Base-by-base conservation (phyloP, 53 echinoderm and acorn worm species). In the Holothuria leucospilota region DNA sequence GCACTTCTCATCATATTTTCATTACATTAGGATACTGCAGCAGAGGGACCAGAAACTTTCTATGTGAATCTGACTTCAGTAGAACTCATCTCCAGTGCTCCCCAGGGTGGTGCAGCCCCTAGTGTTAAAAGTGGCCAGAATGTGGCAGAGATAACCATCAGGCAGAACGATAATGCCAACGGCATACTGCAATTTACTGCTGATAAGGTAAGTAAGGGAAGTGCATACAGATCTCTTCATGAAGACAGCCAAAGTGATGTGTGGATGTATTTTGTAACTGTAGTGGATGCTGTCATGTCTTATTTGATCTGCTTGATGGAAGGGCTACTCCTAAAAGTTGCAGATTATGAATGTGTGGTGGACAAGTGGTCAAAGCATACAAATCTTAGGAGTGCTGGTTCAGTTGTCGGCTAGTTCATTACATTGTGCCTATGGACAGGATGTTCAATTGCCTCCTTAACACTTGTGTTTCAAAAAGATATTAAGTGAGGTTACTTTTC, bases 41-140 rank as follows among this genome's bases (percentile, higher is more conserved):
- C 99, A 39, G 99, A 99, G 85, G 99, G 99, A 11, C 94, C 95
- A 34, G 99, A 99, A 84, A 93, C 93, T 0, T 99, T 99, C 92
- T 89, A 91, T 68, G 99, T 99, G 38, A 99, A 99, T 81, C 39
- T 99, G 84, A 95, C 94, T 20, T 90, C 92, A 1, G 95, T 95
- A 15, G 93, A 93, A 87, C 90, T 99, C 24, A 81, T 93, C 29
- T 92, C 95, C 13, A 93, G 95, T 84, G 86, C 82, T 71, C 94
- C 92, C 21, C 90, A 95, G 39, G 91, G 95, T 71, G 99, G 99
- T 13, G 99, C 99, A 18, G 92, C 94, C 12, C 99, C 95, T 25
- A 99, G 99, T 80, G 85, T 99, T 82, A 99, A 94, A 94, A 89
- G 86, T 39, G 95, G 89, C 20, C 99, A 99, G 82, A 82, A 87